Percentiles rank a stretch among this genome's conserved stretches.
phyloP scores from a whole-genome alignment of 2,888 invertebrate species.

The Callyntrura sp. region DNA sequence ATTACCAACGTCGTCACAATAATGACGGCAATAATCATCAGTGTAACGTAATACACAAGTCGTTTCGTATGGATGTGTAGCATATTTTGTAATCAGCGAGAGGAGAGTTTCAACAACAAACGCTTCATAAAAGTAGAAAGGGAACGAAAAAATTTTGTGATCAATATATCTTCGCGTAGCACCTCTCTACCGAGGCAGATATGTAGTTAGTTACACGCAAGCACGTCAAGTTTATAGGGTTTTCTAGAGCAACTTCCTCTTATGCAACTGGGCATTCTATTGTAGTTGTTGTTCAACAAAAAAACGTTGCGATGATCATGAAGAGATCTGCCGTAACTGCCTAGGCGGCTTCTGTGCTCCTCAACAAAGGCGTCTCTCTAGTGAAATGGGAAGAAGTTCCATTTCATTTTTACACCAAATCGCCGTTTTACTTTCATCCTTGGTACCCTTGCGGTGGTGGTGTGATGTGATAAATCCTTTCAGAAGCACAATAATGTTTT shows the following conservation, averaged over 20 bases:
- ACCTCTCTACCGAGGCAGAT: too few species aligned
- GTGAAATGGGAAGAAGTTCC: conserved; percentile 60
- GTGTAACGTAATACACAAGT: conserved; percentile 31
- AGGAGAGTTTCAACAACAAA: not conserved
- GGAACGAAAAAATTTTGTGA: not conserved
- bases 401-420: conserved; percentile 51
- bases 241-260: conserved; percentile 42
- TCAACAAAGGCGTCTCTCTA: conserved; percentile 61
- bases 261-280: not conserved
- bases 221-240: too few species aligned
- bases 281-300: not conserved
- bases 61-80: conserved; percentile 52
- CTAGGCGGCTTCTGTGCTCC: conserved; percentile 71
- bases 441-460: not conserved
- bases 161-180: too few species aligned
- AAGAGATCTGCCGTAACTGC: too few species aligned
- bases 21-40: conserved; percentile 72
- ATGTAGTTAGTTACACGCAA: too few species aligned
- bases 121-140: not conserved
- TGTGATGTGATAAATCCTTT: not conserved
- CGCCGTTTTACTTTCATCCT: not conserved
- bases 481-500: too few species aligned
- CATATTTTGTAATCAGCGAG: conserved; percentile 62
- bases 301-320: not conserved
- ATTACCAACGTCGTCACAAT: conserved; percentile 74